These are phyloP conservation scores for Torymus aiolomorphi DNA, from an alignment of 2,888 invertebrate species.

Conservation along the genomic window DNA sequence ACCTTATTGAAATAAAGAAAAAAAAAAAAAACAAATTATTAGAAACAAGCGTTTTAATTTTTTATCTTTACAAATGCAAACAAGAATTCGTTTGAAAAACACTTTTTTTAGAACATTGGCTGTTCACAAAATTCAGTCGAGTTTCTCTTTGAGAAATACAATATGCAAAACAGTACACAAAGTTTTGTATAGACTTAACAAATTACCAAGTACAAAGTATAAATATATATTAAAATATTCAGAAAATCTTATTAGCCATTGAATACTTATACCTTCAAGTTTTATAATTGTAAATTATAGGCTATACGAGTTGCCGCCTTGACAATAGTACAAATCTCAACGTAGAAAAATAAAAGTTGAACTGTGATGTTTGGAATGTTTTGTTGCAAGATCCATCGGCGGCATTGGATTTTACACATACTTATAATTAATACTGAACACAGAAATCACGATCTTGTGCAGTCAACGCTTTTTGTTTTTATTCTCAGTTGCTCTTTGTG, in stretches of 20 bases:
- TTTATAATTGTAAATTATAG: constrained; percentile 51
- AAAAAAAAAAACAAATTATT: constrained; percentile 36
- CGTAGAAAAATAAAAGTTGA: constrained; percentile 54
- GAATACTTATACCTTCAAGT: constrained; percentile 37
- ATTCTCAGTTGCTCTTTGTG: constrained; percentile 38
- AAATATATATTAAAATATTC: constrained; percentile 51
- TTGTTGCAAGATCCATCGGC: constrained; percentile 47
- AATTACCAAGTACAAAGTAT: constrained; percentile 51
- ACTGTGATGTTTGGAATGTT: constrained; percentile 54
- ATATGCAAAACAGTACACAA: constrained; percentile 49
- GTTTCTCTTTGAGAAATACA: constrained; percentile 51
- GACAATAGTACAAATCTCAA: constrained; percentile 53
- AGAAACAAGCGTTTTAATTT: constrained; percentile 38
- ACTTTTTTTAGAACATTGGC: constrained; percentile 14
- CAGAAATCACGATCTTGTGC: constrained; percentile 58
- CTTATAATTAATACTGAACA: constrained; percentile 58
- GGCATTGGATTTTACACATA: constrained; percentile 44
- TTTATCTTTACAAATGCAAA: constrained; percentile 32
- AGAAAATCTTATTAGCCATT: constrained; percentile 39
- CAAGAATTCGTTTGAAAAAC: constrained; percentile 15
- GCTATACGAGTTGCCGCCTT: constrained; percentile 36
- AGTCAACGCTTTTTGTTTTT: constrained; percentile 47
- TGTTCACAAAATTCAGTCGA: constrained; percentile 55
- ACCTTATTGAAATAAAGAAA: constrained; percentile 15
- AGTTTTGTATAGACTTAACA: constrained; percentile 47